Evolutionary conservation across 2,888 invertebrate species (phyloP), one percentile per base, ranked within the genome.

Genomic region (Serrognathus titanus): DNA sequence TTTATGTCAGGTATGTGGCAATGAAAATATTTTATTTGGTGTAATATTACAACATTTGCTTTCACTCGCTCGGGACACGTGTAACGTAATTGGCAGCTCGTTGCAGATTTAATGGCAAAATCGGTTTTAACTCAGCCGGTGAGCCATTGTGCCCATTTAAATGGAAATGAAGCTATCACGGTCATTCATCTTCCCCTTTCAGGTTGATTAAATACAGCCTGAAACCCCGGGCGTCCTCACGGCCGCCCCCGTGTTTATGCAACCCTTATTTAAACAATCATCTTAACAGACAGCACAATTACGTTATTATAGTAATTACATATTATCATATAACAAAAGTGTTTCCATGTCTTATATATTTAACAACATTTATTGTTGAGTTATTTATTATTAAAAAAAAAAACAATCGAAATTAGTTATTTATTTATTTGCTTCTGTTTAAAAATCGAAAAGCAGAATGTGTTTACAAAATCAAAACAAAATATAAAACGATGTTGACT

Each of bases 221-320:
- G 68, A 67, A 68, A 69, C 66, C 68, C 63, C 50, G 55, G 61
- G 52, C 49, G 31, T 46, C 55, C 63, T 63, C 62, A 31, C 49
- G 13, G 16, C 36, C 49, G 13, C 49, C 49, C 38, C 36, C 38
- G 13, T 46, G 45, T 52, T 45, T 46, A 37, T 43, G 58, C 55
- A 60, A 57, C 62, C 57, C 57, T 60, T 54, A 67, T 72, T 72
- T 73, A 71, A 73, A 71, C 71, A 71, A 68, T 69, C 69, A 61
- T 63, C 62, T 64, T 61, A 71, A 65, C 69, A 74, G 75, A 75
- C 75, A 72, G 71, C 70, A 69, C 73, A 74, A 75, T 75, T 76
- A 75, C 51, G 45, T 51, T 53, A 59, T 63, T 64, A 65, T 63
- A 69, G 69, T 70, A 68, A 70, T 71, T 69, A 66, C 68, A 66